Evolutionary conservation across 2,113 vertebrate species (phyloP).

Genomic region (Platichthys stellatus): DNA sequence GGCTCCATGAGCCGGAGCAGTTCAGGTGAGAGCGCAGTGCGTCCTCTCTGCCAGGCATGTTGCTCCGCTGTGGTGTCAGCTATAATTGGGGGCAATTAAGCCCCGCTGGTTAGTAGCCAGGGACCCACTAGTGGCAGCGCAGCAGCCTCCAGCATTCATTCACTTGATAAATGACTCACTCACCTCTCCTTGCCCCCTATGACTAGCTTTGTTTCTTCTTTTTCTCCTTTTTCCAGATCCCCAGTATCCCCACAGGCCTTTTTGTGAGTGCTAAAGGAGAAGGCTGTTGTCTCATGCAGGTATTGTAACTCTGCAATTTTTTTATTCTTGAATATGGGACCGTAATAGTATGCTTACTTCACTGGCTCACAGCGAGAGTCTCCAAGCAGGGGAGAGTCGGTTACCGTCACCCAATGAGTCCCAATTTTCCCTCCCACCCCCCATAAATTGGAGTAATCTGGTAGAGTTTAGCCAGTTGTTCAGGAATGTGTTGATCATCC

Average conservation of each 20-base stretch:
- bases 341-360: slow-evolving; percentile 34
- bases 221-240: slow-evolving; percentile 81
- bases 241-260: slow-evolving; percentile 93
- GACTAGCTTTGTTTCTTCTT: slow-evolving; percentile 51
- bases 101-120: slow-evolving; percentile 72
- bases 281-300: slow-evolving; percentile 96
- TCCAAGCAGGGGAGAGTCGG: slow-evolving; percentile 17
- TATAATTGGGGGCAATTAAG: slow-evolving; percentile 75
- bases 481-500: slow-evolving; percentile 61
- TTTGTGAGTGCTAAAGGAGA: slow-evolving; percentile 95
- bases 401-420: slow-evolving; percentile 33
- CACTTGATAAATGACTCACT: slow-evolving; percentile 66
- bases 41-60: slow-evolving; percentile 59
- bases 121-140: slow-evolving; percentile 58
- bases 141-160: slow-evolving; percentile 67
- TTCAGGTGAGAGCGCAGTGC: slow-evolving; percentile 64
- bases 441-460: slow-evolving; percentile 68
- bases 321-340: slow-evolving; percentile 18
- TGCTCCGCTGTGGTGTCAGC: slow-evolving; percentile 67
- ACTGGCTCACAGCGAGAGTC: slow-evolving; percentile 28
- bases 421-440: slow-evolving; percentile 48
- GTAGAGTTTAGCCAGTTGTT: slow-evolving; percentile 66
- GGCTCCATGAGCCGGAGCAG: slow-evolving; percentile 23
- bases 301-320: slow-evolving; percentile 64
- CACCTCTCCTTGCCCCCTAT: slow-evolving; percentile 62